Conservation (phyloP, 2,113 vertebrate genomes). For the Labrus mixtus region DNA sequence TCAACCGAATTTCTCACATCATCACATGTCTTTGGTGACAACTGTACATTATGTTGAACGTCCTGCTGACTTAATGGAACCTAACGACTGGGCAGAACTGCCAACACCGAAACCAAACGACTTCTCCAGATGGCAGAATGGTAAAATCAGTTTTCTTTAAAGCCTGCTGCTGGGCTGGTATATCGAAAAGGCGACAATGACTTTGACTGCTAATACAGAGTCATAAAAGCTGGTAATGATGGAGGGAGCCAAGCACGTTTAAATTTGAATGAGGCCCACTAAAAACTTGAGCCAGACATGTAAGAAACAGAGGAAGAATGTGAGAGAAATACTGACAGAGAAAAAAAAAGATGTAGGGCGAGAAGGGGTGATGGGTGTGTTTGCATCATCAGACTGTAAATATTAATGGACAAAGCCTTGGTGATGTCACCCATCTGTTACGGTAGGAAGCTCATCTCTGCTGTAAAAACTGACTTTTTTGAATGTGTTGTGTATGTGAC, state of each 20-base stretch:
- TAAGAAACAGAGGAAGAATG: constrained; percentile 51
- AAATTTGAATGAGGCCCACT: constrained; percentile 50
- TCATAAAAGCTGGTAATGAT: constrained; percentile 66
- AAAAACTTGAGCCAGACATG: constrained; percentile 60
- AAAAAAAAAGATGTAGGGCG: constrained; percentile 21
- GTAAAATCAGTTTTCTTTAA: constrained; percentile 53
- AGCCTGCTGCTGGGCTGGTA: constrained; percentile 55
- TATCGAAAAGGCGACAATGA: constrained; percentile 33
- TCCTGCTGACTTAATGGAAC: constrained; percentile 63
- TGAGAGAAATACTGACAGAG: constrained; percentile 50
- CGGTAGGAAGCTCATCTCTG: no score
- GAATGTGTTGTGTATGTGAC: no score
- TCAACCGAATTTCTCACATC: constrained; percentile 58
- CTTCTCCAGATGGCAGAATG: constrained; percentile 69
- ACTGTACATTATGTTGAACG: constrained; percentile 45
- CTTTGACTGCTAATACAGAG: constrained; percentile 43
- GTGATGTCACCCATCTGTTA: no score
- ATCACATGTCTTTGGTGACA: constrained; percentile 54
- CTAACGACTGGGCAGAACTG: constrained; percentile 36
- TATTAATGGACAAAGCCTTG: no score
- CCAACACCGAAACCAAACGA: constrained; percentile 38
- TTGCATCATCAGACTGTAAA: no score
- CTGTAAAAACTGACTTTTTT: no score
- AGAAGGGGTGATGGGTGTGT: not conserved
- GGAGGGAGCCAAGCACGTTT: constrained; percentile 54